phyloP scores from a whole-genome alignment of 2,888 invertebrate genomes.

The Drosophila nr. fundita region DNA sequence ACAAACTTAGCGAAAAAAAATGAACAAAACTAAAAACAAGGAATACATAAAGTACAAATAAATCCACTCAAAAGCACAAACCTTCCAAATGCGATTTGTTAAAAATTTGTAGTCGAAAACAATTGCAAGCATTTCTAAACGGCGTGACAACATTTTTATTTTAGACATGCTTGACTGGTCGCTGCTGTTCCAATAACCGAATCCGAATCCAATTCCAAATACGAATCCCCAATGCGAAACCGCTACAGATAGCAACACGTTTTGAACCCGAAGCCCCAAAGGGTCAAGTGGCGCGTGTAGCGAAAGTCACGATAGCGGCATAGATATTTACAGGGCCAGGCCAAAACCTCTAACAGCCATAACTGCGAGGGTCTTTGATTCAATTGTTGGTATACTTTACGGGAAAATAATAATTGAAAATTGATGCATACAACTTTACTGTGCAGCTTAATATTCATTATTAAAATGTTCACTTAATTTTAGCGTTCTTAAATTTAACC shows the following conservation, averaged over 20 bases:
- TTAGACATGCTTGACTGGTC: slow-evolving; percentile 57
- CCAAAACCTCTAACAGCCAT: slow-evolving; percentile 34
- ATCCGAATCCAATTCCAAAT: slow-evolving; percentile 34
- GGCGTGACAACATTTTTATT: slow-evolving; percentile 63
- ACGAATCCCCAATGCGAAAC: slow-evolving; percentile 47
- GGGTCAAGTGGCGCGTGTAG: slow-evolving; percentile 83
- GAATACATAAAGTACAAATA: slow-evolving; percentile 26
- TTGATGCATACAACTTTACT: not conserved
- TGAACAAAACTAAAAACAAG: slow-evolving; percentile 9
- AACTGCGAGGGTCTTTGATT: slow-evolving; percentile 24
- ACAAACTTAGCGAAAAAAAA: not conserved
- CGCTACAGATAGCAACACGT: slow-evolving; percentile 71
- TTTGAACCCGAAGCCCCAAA: slow-evolving; percentile 81
- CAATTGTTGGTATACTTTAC: not conserved
- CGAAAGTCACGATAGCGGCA: slow-evolving; percentile 67
- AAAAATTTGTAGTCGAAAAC: slow-evolving; percentile 68
- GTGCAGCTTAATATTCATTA: not conserved
- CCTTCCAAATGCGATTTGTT: slow-evolving; percentile 74
- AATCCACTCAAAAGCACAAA: slow-evolving; percentile 35
- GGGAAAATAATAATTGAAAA: not conserved
- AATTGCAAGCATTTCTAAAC: slow-evolving; percentile 55
- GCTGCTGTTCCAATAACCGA: slow-evolving; percentile 57
- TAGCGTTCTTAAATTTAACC: not conserved
- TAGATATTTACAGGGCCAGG: slow-evolving; percentile 47
- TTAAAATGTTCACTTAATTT: not conserved